Conservation (phyloP, 1,140 invertebrate genomes). For the Cotesia chilonis region DNA sequence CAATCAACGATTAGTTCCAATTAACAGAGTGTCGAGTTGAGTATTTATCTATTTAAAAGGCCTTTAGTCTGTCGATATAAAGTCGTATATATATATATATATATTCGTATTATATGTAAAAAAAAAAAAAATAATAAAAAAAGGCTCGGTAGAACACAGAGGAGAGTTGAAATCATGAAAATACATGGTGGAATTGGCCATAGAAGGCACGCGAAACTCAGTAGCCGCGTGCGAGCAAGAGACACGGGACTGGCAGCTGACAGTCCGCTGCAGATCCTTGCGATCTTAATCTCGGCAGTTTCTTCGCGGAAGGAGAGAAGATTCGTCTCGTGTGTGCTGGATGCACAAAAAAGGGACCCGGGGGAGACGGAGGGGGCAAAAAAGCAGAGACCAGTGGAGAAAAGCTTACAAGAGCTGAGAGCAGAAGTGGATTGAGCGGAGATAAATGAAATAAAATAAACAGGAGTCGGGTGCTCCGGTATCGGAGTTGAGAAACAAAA, state of each 20-base stretch:
- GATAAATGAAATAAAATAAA: conserved; percentile 19
- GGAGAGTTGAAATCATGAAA: neutral
- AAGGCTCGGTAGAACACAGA: too few relatives aligned
- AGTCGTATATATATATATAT: too few relatives aligned
- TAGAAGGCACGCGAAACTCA: conserved; percentile 17
- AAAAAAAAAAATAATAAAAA: too few relatives aligned
- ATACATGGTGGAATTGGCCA: conserved; percentile 6
- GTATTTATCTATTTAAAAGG: too few relatives aligned
- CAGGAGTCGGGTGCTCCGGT: neutral
- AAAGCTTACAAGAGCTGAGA: neutral
- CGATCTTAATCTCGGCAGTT: conserved; percentile 43
- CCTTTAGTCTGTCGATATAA: too few relatives aligned
- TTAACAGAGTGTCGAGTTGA: too few relatives aligned
- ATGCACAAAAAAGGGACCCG: conserved; percentile 33
- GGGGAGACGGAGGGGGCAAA: neutral
- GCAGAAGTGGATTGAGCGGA: neutral
- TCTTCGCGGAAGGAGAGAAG: conserved; percentile 29
- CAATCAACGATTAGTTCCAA: too few relatives aligned
- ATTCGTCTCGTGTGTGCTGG: conserved; percentile 15
- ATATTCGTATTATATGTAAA: too few relatives aligned
- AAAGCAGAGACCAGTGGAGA: conserved; percentile 12
- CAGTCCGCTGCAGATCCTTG: conserved; percentile 34
- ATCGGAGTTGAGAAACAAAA: conserved; percentile 31
- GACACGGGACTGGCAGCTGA: conserved; percentile 40
- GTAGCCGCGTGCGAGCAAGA: conserved; percentile 31